phyloP scores from a whole-genome alignment of 2,888 invertebrate species.

The Chrysotoxum bicinctum region DNA sequence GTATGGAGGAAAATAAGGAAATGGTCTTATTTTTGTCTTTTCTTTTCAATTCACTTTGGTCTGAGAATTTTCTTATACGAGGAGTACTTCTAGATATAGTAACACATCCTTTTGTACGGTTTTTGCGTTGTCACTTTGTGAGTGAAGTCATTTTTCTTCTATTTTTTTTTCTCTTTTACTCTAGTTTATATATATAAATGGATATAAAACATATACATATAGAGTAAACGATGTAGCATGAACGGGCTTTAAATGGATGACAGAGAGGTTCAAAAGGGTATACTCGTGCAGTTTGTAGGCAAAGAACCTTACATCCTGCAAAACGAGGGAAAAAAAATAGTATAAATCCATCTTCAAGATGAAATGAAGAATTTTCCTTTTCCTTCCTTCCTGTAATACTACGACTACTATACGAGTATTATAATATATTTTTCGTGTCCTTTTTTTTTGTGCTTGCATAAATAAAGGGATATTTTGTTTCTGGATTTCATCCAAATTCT shows the following conservation, averaged over 20 bases:
- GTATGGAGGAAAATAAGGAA: slow-evolving; percentile 59
- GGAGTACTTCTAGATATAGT: not conserved
- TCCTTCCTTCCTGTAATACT: slow-evolving; percentile 45
- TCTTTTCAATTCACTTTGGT: slow-evolving; percentile 25
- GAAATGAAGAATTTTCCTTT: slow-evolving; percentile 45
- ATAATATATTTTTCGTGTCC: not conserved
- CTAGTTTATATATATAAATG: not conserved
- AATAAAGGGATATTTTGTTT: slow-evolving; percentile 2
- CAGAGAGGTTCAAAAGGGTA: slow-evolving; percentile 34
- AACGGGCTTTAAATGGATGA: slow-evolving; percentile 40
- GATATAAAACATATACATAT: not conserved
- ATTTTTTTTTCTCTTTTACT: not conserved
- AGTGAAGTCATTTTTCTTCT: slow-evolving; percentile 54
- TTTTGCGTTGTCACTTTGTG: slow-evolving; percentile 62
- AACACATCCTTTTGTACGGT: slow-evolving; percentile 51
- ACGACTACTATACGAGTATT: not conserved
- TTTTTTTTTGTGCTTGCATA: not conserved
- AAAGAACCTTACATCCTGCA: not conserved
- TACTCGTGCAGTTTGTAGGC: slow-evolving; percentile 33
- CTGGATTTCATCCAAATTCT: slow-evolving; percentile 46
- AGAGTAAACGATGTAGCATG: slow-evolving; percentile 1
- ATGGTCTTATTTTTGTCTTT: slow-evolving; percentile 51
- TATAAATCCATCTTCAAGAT: slow-evolving; percentile 19
- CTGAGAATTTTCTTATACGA: slow-evolving; percentile 39
- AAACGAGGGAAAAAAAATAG: not conserved